Percentiles rank a stretch among this genome's conserved stretches.
phyloP scores from a whole-genome alignment of 2,113 vertebrate genomes.

The Electrona antarctica region DNA sequence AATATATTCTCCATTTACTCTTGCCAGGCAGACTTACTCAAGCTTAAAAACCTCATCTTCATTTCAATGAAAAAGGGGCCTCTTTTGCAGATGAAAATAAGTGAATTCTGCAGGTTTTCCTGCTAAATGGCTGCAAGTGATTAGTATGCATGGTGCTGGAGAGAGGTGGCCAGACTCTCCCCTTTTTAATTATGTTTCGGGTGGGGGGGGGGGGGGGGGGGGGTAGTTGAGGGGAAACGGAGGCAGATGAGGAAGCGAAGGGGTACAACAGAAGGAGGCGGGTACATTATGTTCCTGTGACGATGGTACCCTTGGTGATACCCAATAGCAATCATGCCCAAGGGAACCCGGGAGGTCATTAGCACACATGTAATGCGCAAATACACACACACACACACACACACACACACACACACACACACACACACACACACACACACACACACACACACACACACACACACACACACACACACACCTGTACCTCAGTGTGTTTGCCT shows the following conservation, averaged over 20 bases:
- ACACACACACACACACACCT: conserved; percentile 43
- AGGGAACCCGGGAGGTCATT: conserved; percentile 51
- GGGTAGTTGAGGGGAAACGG: background rate
- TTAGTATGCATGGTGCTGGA: conserved; percentile 67
- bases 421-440: conserved; percentile 36
- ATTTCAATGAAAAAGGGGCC: conserved; percentile 69
- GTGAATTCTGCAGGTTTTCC: conserved; percentile 72
- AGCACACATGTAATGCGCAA: conserved; percentile 37
- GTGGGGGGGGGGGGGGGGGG: background rate
- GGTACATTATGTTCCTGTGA: conserved; percentile 56
- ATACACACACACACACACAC: conserved; percentile 26
- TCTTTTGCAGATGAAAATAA: conserved; percentile 73
- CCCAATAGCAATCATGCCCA: conserved; percentile 26
- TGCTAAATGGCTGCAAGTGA: conserved; percentile 61
- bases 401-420: background rate
- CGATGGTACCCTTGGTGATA: conserved; percentile 32
- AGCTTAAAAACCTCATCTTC: conserved; percentile 74
- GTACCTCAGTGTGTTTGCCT: conserved; percentile 43
- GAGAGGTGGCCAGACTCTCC: conserved; percentile 51
- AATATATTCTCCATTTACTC: conserved; percentile 71
- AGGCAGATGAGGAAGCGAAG: conserved; percentile 19
- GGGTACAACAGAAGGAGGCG: conserved; percentile 35
- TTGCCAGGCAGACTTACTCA: conserved; percentile 66
- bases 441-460: conserved; percentile 30
- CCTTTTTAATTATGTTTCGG: conserved; percentile 67